A percentile compares a stretch with the other conserved stretches of the same genome.
Conservation (phyloP, 2,797 vertebrate species). For the Takifugu ocellatus region DNA sequence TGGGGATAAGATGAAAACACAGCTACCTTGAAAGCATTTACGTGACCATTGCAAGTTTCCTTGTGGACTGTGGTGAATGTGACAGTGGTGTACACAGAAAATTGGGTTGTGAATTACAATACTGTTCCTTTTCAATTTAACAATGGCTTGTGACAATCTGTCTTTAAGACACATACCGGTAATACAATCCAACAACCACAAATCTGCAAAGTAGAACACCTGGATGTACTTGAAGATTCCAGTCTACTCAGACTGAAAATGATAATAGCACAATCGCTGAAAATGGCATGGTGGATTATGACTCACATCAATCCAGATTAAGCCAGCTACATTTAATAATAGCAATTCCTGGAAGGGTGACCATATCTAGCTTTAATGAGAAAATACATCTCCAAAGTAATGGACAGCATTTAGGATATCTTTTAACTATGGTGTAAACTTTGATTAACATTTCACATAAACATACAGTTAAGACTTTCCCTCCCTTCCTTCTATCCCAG, state of each 20-base stretch:
- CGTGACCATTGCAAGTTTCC: conserved; percentile 20
- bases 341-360: conserved; percentile 54
- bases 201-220: not conserved
- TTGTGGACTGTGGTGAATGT: conserved; percentile 15
- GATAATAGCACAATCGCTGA: conserved; percentile 53
- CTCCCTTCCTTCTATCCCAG: conserved; percentile 37
- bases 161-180: conserved; percentile 26
- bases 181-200: not conserved
- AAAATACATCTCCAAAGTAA: conserved; percentile 39
- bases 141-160: conserved; percentile 19
- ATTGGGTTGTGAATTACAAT: too few species aligned
- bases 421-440: conserved; percentile 50
- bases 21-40: conserved; percentile 26
- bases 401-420: conserved; percentile 31
- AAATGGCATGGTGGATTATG: conserved; percentile 54
- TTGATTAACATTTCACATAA: conserved; percentile 41
- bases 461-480: conserved; percentile 27
- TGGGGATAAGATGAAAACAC: conserved; percentile 50
- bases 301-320: conserved; percentile 55
- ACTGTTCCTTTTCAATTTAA: not conserved
- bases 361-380: conserved; percentile 50
- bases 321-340: conserved; percentile 59
- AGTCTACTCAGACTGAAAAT: conserved; percentile 47
- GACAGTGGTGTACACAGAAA: not conserved
- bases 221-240: conserved; percentile 17